These are phyloP conservation scores for Drosophila sechellia DNA, from an alignment of 1,140 invertebrate genomes.

Conservation along the genomic window DNA sequence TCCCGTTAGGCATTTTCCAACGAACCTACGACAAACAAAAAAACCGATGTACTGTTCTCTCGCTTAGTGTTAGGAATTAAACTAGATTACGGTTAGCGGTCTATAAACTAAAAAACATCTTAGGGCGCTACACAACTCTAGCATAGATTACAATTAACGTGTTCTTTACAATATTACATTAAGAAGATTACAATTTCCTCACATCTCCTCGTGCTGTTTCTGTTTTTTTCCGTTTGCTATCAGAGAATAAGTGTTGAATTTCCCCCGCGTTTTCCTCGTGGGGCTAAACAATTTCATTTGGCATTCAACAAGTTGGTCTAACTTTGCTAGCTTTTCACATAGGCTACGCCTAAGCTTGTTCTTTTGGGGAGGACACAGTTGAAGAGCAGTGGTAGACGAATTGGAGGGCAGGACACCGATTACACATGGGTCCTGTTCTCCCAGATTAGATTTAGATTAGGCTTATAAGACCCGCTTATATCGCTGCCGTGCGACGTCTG, in stretches of 20 bases:
- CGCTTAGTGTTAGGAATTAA: slow-evolving; percentile 65
- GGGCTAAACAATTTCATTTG: slow-evolving; percentile 68
- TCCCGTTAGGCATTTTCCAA: slow-evolving; percentile 49
- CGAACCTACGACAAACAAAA: slow-evolving; percentile 66
- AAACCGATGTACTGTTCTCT: slow-evolving; percentile 63
- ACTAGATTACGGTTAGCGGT: slow-evolving; percentile 76
- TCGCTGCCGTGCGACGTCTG: slow-evolving; percentile 73
- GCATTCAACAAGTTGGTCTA: slow-evolving; percentile 78
- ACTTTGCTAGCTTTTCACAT: slow-evolving; percentile 57
- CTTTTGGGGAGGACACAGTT: slow-evolving; percentile 35
- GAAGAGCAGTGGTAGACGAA: slow-evolving; percentile 45
- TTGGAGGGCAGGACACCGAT: slow-evolving; percentile 27
- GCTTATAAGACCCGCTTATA: slow-evolving; percentile 83
- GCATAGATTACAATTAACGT: slow-evolving; percentile 66
- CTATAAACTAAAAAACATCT: slow-evolving; percentile 82
- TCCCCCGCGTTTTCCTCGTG: background rate
- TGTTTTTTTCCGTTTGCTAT: slow-evolving; percentile 15
- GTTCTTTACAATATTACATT: slow-evolving; percentile 58
- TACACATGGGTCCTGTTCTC: slow-evolving; percentile 8
- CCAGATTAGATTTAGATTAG: slow-evolving; percentile 58
- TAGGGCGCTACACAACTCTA: slow-evolving; percentile 57
- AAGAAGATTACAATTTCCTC: slow-evolving; percentile 38
- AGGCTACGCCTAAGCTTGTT: slow-evolving; percentile 74
- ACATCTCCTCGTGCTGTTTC: slow-evolving; percentile 7
- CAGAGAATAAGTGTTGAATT: slow-evolving; percentile 64